Conservation (phyloP, 2,888 invertebrate genomes). For the Girardia tigrina region DNA sequence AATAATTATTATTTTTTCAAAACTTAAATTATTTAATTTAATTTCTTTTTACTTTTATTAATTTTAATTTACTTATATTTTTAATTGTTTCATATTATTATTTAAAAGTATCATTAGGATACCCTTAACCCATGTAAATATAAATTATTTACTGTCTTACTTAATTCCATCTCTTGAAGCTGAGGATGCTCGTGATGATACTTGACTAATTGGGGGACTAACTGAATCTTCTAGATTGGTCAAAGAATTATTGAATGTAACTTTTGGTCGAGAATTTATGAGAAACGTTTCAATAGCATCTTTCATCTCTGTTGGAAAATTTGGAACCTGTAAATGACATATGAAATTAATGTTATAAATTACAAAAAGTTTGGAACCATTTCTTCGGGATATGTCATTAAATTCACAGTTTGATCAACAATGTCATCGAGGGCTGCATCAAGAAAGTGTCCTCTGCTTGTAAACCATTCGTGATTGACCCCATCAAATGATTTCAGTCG, state of each 20-base stretch:
- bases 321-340: background rate
- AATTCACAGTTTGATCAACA: background rate
- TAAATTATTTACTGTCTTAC: too few relatives aligned
- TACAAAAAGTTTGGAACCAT: background rate
- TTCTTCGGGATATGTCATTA: background rate
- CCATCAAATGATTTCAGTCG: background rate
- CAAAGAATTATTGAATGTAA: background rate
- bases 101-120: too few relatives aligned
- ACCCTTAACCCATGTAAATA: too few relatives aligned
- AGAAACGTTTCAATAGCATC: background rate
- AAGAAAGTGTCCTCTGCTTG: background rate
- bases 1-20: too few relatives aligned
- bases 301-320: background rate
- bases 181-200: background rate
- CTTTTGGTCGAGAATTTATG: background rate
- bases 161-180: background rate
- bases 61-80: too few relatives aligned
- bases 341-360: background rate
- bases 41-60: too few relatives aligned
- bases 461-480: background rate
- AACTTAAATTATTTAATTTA: too few relatives aligned
- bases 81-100: too few relatives aligned
- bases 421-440: background rate
- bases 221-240: background rate
- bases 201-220: background rate